Evolutionary conservation across 1,140 invertebrate genomes (phyloP).

Genomic region (Drosophila aff.): DNA sequence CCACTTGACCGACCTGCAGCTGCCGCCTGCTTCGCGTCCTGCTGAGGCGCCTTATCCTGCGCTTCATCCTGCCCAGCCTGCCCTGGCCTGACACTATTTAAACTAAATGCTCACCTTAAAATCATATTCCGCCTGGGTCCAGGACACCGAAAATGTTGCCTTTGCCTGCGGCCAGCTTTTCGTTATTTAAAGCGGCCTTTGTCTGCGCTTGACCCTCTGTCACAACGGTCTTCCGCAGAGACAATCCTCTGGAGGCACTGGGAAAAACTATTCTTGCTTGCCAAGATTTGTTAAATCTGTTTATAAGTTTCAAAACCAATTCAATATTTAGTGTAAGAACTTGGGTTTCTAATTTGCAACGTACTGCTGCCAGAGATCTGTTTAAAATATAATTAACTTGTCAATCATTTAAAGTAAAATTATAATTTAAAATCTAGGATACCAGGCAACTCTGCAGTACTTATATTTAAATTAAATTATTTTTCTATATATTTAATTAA

Average conservation of each 20-base stretch:
- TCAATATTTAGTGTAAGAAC: too few relatives aligned
- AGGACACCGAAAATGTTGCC: conserved; percentile 38
- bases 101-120: conserved; percentile 64
- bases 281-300: too few relatives aligned
- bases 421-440: too few relatives aligned
- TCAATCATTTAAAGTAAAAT: too few relatives aligned
- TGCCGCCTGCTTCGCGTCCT: conserved; percentile 18
- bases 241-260: conserved; percentile 8
- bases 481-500: too few relatives aligned
- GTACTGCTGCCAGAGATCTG: too few relatives aligned
- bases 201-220: conserved; percentile 75
- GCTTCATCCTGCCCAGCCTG: conserved; percentile 1
- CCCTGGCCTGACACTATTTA: conserved; percentile 57
- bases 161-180: conserved; percentile 61
- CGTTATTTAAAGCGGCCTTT: conserved; percentile 77
- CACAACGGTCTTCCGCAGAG: conserved; percentile 16
- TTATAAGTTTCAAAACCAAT: too few relatives aligned
- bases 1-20: conserved; percentile 76
- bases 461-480: too few relatives aligned
- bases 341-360: too few relatives aligned
- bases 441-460: too few relatives aligned
- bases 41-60: conserved; percentile 24
- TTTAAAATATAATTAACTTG: too few relatives aligned
- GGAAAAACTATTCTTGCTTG: too few relatives aligned
- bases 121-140: conserved; percentile 39